Evolutionary conservation across 1,140 invertebrate genomes (phyloP), one percentile per base, ranked within the genome.

Genomic region (Cryptotermes secundus): DNA sequence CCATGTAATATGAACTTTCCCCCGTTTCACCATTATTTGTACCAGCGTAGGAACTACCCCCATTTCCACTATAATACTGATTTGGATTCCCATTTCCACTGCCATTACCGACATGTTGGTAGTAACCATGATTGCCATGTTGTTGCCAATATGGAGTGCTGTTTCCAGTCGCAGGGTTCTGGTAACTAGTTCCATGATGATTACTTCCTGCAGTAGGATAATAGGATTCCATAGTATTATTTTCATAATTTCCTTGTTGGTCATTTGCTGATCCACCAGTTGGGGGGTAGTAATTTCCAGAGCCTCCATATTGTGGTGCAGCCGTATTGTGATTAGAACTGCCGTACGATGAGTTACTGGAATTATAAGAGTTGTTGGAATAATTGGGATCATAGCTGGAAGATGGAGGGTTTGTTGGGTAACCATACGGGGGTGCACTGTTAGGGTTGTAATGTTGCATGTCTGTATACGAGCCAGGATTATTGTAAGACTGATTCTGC

Each of bases 21-120:
- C 89, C 88, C 49, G 89, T 89, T 6, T 86, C 80, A n/a, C 88
- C 87, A 65, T 89, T 89, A 84, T 89, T 90, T 65, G 87, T 87
- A 86, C 89, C 90, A 31, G 86, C 84, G 31, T 88, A 88, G 26
- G 87, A 84, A 83, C 85, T 85, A 83, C n/a, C 83, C 84, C 14
- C 86, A 86, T 45, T 82, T n/a, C 38, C 45, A 42, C 81, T 34
- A 49, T 82, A 82, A 82, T 82, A 82, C 81, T 82, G 81, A 82
- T 53, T 53, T 82, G 36, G 10, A 10, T 45, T 82, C 19, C 81
- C 38, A 49, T 82, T 82, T 49, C 31, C 45, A 82, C 81, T 31
- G 53, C 19, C 36, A 24, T 19, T 42, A 38, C 26, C 22, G 24
- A 81, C n/a, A 42, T 81, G 81, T 81, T 82, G 81, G 31, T 82